Evolutionary conservation across 1,140 invertebrate genomes (phyloP), one percentile per base, ranked within the genome.

Genomic region (Campoletis sonorensis): DNA sequence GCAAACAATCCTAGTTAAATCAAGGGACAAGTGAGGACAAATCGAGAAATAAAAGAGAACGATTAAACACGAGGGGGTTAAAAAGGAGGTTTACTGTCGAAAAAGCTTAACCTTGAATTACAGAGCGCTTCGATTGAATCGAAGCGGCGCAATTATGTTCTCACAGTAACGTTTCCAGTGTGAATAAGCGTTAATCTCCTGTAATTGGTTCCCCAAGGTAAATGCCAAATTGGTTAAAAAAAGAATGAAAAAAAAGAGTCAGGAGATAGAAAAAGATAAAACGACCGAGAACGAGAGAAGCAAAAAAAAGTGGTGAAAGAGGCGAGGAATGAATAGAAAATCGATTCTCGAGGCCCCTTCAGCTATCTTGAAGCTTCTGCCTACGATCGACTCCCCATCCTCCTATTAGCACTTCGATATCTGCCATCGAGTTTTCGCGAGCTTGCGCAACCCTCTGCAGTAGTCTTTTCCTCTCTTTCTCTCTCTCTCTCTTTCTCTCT

Each of bases 181-280:
- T 85, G 84, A 86, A 87, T 86, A 84, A 86, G 84, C 86, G 86
- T 87, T 87, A 87, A 87, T 87, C 85, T 87, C 82, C 79, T 26
- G 82, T 84, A 86, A 87, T 87, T 87, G 86, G 86, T 71, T 70
- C 73, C 45, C 61, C 76, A 49, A 64, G 64, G 73, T 78, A 71
- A 81, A 79, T 79, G 76, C 80, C 70, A 81, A 76, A 79, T 81
- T 37, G 30, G 18, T 83, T 68, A 18, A 72, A 75, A 79, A 64
- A 78, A 79, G 77, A 77, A 54, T 45, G 40, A 10, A 81, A 79
- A 30, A n/a, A 72, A 73, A 51, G 27, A 67, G 75, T 27, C 51
- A 54, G 51, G 40, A 45, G 40, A 45, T 45, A 45, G 40, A 84
- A 79, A 79, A 77, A 51, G 68, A 82, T 33, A 51, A 79, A 77